phyloP scores from a whole-genome alignment of 2,888 invertebrate genomes.

The Aphodius sticticus region DNA sequence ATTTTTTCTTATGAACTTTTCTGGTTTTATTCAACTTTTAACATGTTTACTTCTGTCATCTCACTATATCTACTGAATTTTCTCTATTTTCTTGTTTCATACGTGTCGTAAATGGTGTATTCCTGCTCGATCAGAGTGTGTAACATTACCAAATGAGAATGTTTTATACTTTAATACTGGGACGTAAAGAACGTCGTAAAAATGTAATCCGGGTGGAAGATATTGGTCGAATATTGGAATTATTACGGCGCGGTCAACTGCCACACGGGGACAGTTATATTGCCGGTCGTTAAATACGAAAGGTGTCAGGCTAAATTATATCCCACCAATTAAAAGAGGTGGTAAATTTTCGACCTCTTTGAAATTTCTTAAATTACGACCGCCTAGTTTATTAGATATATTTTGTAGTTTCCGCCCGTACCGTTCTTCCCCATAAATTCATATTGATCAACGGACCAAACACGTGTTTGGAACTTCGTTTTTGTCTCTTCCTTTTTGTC shows the following conservation, averaged over 20 bases:
- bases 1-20: too few relatives aligned
- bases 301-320: neutral
- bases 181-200: neutral
- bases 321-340: neutral
- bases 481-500: neutral
- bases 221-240: neutral
- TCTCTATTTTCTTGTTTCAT: neutral
- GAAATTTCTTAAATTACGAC: neutral
- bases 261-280: neutral
- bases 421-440: neutral
- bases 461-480: neutral
- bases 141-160: neutral
- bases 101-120: neutral
- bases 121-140: neutral
- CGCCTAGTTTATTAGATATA: neutral
- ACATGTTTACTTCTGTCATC: too few relatives aligned
- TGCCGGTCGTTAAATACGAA: neutral
- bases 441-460: neutral
- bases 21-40: too few relatives aligned
- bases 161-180: neutral
- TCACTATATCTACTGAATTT: too few relatives aligned
- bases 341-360: constrained; percentile 4
- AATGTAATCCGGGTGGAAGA: neutral
- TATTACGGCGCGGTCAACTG: neutral
- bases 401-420: neutral